Evolutionary conservation across 2,797 vertebrate species (phyloP), one percentile per base, ranked within the genome.

Genomic region (Aulostomus chinensis): DNA sequence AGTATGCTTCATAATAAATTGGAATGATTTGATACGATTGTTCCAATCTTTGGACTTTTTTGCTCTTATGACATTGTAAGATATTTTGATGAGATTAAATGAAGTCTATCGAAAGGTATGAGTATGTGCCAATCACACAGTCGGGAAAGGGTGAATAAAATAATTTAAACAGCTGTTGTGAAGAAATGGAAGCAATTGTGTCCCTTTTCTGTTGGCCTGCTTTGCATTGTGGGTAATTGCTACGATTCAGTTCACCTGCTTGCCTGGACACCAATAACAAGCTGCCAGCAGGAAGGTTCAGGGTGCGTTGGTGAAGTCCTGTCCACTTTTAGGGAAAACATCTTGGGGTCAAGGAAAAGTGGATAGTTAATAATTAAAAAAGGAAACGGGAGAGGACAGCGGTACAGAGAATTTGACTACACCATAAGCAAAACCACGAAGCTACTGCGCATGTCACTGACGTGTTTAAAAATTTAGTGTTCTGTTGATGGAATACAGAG

Each of bases 11-110:
- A 22, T 33, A 4, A 11, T 11, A 16, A 35, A 35, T 12, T 26
- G 21, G 9, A 34, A 18, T 65, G 24, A 11, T 16, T 4, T 54
- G 10, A 38, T n/a, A n/a, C n/a, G n/a, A n/a, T n/a, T n/a, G n/a
- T n/a, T n/a, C n/a, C n/a, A n/a, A 9, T 25, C 24, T 25, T 25
- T 25, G 24, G 9, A 25, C 24, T 25, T 34, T 36, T 51, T 53
- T 61, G 37, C 48, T 81, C 71, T 76, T 26, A 37, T 71, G 76
- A 81, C 57, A 54, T 62, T 85, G 80, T 88, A 77, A 78, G 37
- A 76, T 85, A 83, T 81, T 89, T 90, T 86, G 61, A 85, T 73
- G 67, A 80, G 76, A 88, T 70, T 58, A 80, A 81, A 81, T 64
- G 24, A 81, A 66, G 71, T 85, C 80, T 80, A 84, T 82, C 51